Evolutionary conservation across 2,113 vertebrate genomes (phyloP).

Genomic region (Hippolais icterina): DNA sequence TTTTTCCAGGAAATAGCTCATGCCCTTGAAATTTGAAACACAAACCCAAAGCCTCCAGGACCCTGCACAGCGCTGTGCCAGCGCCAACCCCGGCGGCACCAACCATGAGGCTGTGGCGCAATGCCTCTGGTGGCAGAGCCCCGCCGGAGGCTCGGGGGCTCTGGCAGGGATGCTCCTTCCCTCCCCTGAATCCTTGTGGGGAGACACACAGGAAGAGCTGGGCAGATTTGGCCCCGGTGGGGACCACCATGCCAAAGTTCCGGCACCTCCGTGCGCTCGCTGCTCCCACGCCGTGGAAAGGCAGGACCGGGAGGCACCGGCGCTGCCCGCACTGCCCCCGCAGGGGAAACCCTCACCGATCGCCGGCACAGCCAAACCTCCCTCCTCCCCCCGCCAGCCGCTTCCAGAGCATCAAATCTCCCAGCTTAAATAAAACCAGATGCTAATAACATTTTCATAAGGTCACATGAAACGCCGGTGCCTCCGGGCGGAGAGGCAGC

Average conservation of each 20-base stretch:
- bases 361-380: background rate
- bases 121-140: background rate
- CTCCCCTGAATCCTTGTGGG: background rate
- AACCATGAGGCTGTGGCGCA: background rate
- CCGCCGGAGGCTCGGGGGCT: rapidly evolving
- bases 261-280: rapidly evolving
- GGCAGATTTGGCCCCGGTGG: background rate
- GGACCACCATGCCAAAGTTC: background rate
- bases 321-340: background rate
- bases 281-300: background rate
- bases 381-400: background rate
- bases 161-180: background rate
- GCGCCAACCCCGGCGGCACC: background rate
- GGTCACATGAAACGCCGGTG: background rate
- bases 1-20: constrained; percentile 65
- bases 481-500: background rate
- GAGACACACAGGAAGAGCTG: background rate
- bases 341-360: background rate
- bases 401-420: background rate
- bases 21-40: constrained; percentile 65
- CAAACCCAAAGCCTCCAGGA: background rate
- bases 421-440: constrained; percentile 52
- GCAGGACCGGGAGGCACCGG: background rate
- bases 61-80: background rate
- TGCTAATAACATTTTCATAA: constrained; percentile 35